Evolutionary conservation across 2,113 vertebrate species (phyloP), one percentile per base, ranked within the genome.

Genomic region (Cygnus atratus): DNA sequence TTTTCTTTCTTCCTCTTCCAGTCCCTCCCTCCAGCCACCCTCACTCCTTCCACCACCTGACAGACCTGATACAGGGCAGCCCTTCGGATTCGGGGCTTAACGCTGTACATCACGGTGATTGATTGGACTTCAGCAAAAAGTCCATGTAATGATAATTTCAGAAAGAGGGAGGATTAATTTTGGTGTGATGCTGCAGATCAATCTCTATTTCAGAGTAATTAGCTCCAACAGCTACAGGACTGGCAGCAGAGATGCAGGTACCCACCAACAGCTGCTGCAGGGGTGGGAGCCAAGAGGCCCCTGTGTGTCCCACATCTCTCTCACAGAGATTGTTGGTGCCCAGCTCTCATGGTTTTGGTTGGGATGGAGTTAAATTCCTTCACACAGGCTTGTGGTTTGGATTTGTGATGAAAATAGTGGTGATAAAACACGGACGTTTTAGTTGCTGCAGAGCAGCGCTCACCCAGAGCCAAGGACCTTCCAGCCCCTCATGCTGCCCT

Each of bases 161-260:
- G 88, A 81, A 92, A 92, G 61, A 86, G 25, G 9, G 6, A 71
- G 25, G 65, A 86, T 86, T 78, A 33, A 43, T 80, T 92, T 84
- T 67, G n/a, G 37, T 77, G n/a, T 20, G 20, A 86, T 86, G 58
- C 6, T 17, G 52, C 76, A 78, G 84, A 93, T 80, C 66, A 76
- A 35, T 92, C 83, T 91, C 55, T 20, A 76, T 82, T 88, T 79
- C 33, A 48, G 20, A 70, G n/a, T 85, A 92, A 89, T 87, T 87
- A 79, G 93, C 62, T 55, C 66, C 90, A 84, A 77, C 41, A 61
- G 66, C 76, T 72, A 62, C 66, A 26, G 81, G 55, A 52, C 50
- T 62, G 28, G 61, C 76, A 59, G 33, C 57, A 63, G 11, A 63
- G 46, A 37, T 10, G 5, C 62, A 73, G 41, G 88, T 28, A 74